Base-by-base conservation (phyloP, 2,113 vertebrate genomes). In the Leptocoma aspasia region DNA sequence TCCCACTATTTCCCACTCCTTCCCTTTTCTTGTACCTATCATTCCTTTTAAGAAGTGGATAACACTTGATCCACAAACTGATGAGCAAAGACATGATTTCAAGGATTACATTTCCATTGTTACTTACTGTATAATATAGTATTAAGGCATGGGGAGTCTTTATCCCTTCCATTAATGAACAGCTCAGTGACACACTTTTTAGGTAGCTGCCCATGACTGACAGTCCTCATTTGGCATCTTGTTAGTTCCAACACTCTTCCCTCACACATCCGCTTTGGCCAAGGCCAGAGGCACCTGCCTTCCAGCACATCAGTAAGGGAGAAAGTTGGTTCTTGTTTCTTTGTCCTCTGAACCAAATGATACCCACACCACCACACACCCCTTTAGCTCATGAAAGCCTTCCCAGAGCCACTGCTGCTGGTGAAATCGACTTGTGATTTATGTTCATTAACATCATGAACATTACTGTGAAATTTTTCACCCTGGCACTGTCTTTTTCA, bases 381-480 rank as follows among this genome's bases (percentile, higher is more conserved):
- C 24, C 35, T 80, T 87, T n/a, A 53, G n/a, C 53, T 89, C 78
- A 86, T 2, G 4, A 75, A 89, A 82, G 10, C 75, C 22, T 73
- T 88, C 33, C 28, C 22, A 60, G 56, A 77, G 24, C 20, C 44
- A 45, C 60, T 66, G 10, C 10, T 18, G 52, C n/a, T 66, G 60
- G 52, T 37, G 68, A 94, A 92, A 92, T 86, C 1, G 1, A 41
- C 60, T 33, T 76, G 35, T 88, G 90, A 95, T 93, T 92, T 94
- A 90, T 86, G 45, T 83, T 91, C 64, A 86, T 96, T 93, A 94
- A 95, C 21, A 91, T 89, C 68, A 47, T 66, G 44, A 94, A 49
- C 68, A 91, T 94, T 91, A 81, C 85, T 59, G 50, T 54, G 71
- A 91, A 73, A 75, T 83, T 93, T 96, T 91, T 90, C 60, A 93